These are phyloP conservation scores for Xiphophorus hellerii DNA, from an alignment of 2,113 vertebrate species.

Conservation along the genomic window DNA sequence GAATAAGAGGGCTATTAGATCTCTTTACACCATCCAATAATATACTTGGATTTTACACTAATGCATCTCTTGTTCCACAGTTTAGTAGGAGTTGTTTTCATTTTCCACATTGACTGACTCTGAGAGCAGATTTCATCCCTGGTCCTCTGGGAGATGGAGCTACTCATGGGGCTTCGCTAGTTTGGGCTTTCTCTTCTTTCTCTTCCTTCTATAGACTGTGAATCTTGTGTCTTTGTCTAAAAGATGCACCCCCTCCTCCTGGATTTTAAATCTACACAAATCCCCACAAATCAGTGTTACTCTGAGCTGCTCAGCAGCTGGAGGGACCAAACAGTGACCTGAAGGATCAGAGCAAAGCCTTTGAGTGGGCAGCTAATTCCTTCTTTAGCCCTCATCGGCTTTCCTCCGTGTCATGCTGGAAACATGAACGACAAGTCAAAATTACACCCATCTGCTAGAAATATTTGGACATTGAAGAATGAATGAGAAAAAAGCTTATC, in stretches of 20 bases:
- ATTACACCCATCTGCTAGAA: conserved; percentile 71
- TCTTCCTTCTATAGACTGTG: conserved; percentile 34
- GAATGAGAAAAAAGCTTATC: neutral
- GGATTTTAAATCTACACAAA: conserved; percentile 68
- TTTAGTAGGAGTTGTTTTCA: neutral
- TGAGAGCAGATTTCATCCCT: neutral
- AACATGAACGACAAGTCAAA: conserved; percentile 68
- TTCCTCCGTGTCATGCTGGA: conserved; percentile 65
- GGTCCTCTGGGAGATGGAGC: conserved; percentile 4
- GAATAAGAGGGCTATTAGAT: neutral
- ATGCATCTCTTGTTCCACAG: no score
- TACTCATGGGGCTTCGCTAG: neutral
- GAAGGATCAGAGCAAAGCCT: conserved; percentile 81
- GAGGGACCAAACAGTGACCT: conserved; percentile 72
- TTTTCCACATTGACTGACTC: neutral
- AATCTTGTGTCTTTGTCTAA: conserved; percentile 55
- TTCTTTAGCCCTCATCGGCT: conserved; percentile 80
- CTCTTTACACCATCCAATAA: neutral
- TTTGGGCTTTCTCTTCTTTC: conserved; percentile 6
- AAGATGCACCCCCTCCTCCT: conserved; percentile 41
- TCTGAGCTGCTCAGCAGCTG: conserved; percentile 72
- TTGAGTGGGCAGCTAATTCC: conserved; percentile 81
- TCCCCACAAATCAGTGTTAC: conserved; percentile 69
- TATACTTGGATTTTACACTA: neutral
- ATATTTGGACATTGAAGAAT: conserved; percentile 17